Percentiles rank a stretch among this genome's conserved stretches.
phyloP scores from a whole-genome alignment of 2,797 vertebrate species.

The Girardinus metallicus region DNA sequence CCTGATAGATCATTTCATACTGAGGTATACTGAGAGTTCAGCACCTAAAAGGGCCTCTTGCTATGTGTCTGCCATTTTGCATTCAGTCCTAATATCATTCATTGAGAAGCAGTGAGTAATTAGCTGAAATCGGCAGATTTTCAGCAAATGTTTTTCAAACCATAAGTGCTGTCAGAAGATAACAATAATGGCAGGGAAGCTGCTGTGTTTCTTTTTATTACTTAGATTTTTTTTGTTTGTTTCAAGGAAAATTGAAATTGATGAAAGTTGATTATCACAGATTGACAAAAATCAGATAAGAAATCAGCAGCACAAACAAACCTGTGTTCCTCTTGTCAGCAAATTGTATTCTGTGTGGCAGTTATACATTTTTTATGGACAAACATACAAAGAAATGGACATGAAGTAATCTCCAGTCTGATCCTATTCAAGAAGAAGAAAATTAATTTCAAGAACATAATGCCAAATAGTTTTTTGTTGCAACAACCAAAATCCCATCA shows the following conservation, averaged over 20 bases:
- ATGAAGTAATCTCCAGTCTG: not conserved
- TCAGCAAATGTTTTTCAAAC: not conserved
- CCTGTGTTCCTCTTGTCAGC: not conserved
- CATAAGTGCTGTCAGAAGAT: not conserved
- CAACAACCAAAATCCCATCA: conserved; percentile 18
- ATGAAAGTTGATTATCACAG: not conserved
- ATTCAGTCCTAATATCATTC: not conserved
- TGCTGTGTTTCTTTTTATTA: not conserved
- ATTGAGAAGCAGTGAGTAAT: not conserved
- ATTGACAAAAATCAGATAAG: not conserved
- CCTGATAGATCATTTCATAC: conserved; percentile 33
- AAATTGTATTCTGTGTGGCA: not conserved
- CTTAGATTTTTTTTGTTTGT: not conserved
- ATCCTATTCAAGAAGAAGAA: not conserved
- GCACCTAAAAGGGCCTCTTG: not conserved
- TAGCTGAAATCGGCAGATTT: not conserved
- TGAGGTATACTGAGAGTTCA: not conserved
- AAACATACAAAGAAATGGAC: not conserved
- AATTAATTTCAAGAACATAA: not conserved
- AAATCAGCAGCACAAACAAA: not conserved
- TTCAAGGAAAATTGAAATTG: not conserved
- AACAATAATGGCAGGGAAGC: not conserved
- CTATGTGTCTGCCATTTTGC: not conserved
- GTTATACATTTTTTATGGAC: not conserved
- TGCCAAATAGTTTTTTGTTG: not conserved